Evolutionary conservation across 2,888 invertebrate genomes (phyloP).

Genomic region (Mechanitis messenoides): DNA sequence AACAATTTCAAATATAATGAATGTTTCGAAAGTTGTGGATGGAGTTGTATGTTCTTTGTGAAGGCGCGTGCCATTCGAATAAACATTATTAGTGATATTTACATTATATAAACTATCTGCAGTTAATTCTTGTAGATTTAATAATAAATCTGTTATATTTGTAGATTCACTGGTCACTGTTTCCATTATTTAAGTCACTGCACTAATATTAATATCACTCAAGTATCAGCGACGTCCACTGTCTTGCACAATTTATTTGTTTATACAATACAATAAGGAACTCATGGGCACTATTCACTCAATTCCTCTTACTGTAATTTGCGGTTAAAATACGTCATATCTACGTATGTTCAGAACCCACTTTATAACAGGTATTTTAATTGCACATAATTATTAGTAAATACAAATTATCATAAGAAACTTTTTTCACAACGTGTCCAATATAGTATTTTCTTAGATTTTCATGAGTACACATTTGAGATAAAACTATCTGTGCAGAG

Average conservation of each 20-base stretch:
- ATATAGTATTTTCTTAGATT: not conserved
- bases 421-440: not conserved
- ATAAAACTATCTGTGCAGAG: no score
- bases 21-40: conserved; percentile 43
- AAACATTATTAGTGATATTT: conserved; percentile 1
- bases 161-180: conserved; percentile 31
- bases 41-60: conserved; percentile 24
- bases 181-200: conserved; percentile 35
- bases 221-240: conserved; percentile 29
- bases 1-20: conserved; percentile 55
- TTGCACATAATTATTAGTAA: conserved; percentile 5
- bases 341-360: conserved; percentile 31
- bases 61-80: conserved; percentile 5
- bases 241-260: conserved; percentile 33
- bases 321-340: conserved; percentile 56
- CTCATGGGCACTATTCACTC: conserved; percentile 49
- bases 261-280: conserved; percentile 34
- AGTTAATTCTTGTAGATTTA: conserved; percentile 23
- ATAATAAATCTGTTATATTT: conserved; percentile 23
- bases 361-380: conserved; percentile 15
- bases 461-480: no score
- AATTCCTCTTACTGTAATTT: conserved; percentile 52
- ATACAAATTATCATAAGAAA: not conserved
- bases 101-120: conserved; percentile 13
- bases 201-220: conserved; percentile 24